Evolutionary conservation across 2,888 invertebrate species (phyloP), one percentile per base, ranked within the genome.

Genomic region (Capitulum mitella): DNA sequence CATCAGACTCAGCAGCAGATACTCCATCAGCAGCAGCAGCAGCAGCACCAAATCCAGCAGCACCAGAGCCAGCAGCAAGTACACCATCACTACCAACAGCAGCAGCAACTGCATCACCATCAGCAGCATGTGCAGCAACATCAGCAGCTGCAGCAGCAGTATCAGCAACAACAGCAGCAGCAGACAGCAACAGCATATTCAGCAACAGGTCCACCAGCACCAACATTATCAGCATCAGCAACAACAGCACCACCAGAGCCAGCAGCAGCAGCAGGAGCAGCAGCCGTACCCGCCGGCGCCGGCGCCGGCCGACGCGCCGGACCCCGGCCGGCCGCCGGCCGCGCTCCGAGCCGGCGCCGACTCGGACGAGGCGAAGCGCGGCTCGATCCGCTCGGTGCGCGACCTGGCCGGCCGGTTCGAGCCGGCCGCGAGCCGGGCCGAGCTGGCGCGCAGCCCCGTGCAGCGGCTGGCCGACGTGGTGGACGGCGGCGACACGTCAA

Each of bases 311-410:
- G 2, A 5, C 32, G 29, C 12, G 34, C 32, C 3, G 14, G 34
- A 8, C 58, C 1, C 6, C 26, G 37, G 10, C 22, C 1, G 3
- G 64, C 0, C 34, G 8, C 70, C 1, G 70, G 8, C 40, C 2
- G 26, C 40, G 26, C 51, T 6, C 19, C 51, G 70, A 37, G 22
- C 19, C 32, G 37, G 3, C 22, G 3, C 10, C 22, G 3, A 3
- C 6, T 34, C 64, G 40, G 70, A 70, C 37, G 64, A 64, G 19
- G 34, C 64, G 32, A 29, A 29, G 16, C 43, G 74, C 14, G 74
- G 74, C 74, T 74, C 74, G 43, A 46, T 46, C 19, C 76, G 76
- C 32, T 76, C 76, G 12, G 48, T 76, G 19, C 12, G 76, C 3
- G 46, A 76, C 32, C 46, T 76, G 46, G 48, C 76, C n/a, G 74